phyloP scores from a whole-genome alignment of 1,140 invertebrate species.

The Phymorhynchus buccinoides region DNA sequence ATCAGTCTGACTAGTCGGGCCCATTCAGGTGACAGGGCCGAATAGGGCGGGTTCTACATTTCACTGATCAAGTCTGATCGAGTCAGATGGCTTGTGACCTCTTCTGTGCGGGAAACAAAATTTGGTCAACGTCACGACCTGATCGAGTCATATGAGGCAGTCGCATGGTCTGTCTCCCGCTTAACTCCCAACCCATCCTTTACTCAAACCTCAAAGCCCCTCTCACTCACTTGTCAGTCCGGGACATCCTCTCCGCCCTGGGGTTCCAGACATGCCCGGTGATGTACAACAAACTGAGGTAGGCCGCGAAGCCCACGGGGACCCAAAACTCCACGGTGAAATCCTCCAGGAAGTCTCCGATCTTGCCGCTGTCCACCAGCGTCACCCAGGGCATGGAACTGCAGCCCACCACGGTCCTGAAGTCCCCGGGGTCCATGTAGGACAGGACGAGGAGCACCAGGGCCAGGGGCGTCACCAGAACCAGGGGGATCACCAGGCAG shows the following conservation, averaged over 20 bases:
- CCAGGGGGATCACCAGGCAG: constrained; percentile 95
- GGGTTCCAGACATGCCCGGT: constrained; percentile 97
- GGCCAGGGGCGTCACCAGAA: constrained; percentile 74
- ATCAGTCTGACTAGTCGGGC: too few species aligned
- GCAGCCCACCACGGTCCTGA: constrained; percentile 27
- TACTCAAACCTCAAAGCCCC: too few species aligned
- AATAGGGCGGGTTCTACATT: too few species aligned
- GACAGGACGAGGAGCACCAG: constrained; percentile 47
- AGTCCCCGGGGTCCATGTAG: constrained; percentile 35
- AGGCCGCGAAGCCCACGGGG: constrained; percentile 79
- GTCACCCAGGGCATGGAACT: constrained; percentile 30
- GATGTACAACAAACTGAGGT: constrained; percentile 96
- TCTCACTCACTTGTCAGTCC: constrained; percentile 86
- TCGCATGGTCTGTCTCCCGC: too few species aligned
- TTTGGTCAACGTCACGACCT: too few species aligned
- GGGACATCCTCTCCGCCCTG: constrained; percentile 95
- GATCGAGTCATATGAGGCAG: too few species aligned
- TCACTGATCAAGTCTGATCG: too few species aligned
- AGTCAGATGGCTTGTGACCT: too few species aligned
- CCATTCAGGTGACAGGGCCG: too few species aligned
- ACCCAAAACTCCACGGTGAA: constrained; percentile 40
- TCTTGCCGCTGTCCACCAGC: constrained; percentile 15
- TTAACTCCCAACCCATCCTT: too few species aligned
- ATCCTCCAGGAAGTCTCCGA: constrained; percentile 47
- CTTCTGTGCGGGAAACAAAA: too few species aligned